Evolutionary conservation across 2,888 invertebrate genomes (phyloP).

Genomic region (Andrena chrysosceles): DNA sequence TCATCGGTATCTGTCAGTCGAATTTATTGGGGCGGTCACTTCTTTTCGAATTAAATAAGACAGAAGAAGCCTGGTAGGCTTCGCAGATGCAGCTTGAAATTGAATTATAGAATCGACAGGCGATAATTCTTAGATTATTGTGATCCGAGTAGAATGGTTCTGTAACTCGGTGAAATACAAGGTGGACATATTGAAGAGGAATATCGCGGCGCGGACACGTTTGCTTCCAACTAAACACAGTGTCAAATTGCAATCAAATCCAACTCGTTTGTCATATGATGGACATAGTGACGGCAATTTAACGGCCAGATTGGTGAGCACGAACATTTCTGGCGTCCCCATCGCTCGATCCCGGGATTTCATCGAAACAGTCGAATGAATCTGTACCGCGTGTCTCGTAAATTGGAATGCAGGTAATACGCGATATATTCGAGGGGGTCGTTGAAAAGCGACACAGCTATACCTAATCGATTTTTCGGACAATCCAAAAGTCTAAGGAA

Average conservation of each 20-base stretch:
- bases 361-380: conserved; percentile 3
- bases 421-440: not conserved
- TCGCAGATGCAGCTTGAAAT: too few species aligned
- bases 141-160: too few species aligned
- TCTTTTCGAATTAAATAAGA: too few species aligned
- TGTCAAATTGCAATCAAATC: conserved; percentile 26
- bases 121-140: too few species aligned
- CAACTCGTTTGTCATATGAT: conserved; percentile 17
- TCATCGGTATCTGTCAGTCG: too few species aligned
- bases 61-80: too few species aligned
- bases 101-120: too few species aligned
- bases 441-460: not conserved
- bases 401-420: not conserved
- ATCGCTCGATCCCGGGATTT: conserved; percentile 21
- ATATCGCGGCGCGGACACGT: not conserved
- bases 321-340: conserved; percentile 30
- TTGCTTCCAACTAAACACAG: conserved; percentile 19
- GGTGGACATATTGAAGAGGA: not conserved
- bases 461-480: too few species aligned
- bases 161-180: too few species aligned
- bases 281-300: conserved; percentile 36
- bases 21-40: too few species aligned
- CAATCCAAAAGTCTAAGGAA: too few species aligned
- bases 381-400: not conserved
- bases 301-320: conserved; percentile 12